phyloP scores from a whole-genome alignment of 92 coral and sea anemone genomes.

The Porites divaricata region DNA sequence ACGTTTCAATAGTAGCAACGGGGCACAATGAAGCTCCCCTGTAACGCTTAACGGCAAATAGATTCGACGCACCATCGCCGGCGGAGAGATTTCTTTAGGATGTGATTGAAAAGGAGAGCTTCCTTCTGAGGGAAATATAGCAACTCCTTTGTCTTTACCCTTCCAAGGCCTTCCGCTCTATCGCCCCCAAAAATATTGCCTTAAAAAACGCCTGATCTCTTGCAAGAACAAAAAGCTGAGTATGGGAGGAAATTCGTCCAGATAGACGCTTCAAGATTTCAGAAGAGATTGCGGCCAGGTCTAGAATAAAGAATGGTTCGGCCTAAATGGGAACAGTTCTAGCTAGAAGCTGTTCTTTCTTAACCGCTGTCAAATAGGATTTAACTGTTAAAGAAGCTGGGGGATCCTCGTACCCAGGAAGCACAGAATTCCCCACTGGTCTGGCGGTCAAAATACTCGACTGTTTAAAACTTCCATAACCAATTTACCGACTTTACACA shows the following conservation, averaged over 20 bases:
- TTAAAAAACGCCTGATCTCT: not conserved
- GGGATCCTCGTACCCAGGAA: no score
- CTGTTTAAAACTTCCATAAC: not conserved
- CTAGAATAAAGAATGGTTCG: constrained; percentile 26
- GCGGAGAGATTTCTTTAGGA: constrained; percentile 30
- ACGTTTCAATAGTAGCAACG: constrained; percentile 33
- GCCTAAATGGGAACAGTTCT: not conserved
- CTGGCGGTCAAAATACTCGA: no score
- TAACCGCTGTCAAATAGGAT: not conserved
- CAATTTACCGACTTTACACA: not conserved
- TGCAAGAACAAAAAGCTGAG: no score
- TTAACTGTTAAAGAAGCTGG: no score
- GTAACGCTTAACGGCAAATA: constrained; percentile 36
- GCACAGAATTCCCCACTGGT: no score
- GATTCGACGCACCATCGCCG: constrained; percentile 34
- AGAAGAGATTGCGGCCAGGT: not conserved
- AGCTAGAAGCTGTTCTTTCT: constrained; percentile 11
- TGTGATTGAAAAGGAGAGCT: constrained; percentile 19
- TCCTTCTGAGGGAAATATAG: constrained; percentile 14
- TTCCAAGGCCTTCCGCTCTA: not conserved
- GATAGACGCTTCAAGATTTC: not conserved
- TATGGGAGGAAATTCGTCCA: not conserved
- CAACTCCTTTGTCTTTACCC: not conserved
- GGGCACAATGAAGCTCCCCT: constrained; percentile 36
- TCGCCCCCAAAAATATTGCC: not conserved